Evolutionary conservation across 30 jellyfish, hydroid and myxozoan species (phyloP), one percentile per base, ranked within the genome.

Genomic region (Cassiopea andromeda): DNA sequence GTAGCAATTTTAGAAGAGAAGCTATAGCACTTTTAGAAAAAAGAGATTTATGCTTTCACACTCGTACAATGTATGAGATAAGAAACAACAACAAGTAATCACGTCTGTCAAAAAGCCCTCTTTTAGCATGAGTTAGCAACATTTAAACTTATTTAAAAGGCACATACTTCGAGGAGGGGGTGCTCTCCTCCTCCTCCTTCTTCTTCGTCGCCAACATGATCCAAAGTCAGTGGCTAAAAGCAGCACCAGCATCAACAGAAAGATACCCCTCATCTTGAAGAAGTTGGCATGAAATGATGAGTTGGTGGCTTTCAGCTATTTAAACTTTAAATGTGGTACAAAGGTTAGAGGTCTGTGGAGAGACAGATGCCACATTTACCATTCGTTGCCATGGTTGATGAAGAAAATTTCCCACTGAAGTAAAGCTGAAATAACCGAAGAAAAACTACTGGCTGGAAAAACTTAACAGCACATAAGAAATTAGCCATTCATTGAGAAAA

Each of bases 131-230:
- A 27, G 38, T 27, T 27, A 27, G 38, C 38, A 27, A 27, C 38
- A 27, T 27, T 27, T 27, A 27, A 27, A 27, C 38, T 27, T 27
- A 27, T 27, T 27, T 27, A 54, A 54, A 54, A 3, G 64, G 10
- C 12, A 64, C 19, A 5, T 64, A 64, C 73, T 17, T 14, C 73
- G 73, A 64, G 73, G 73, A 9, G 73, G 73, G 13, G 68, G 68
- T 14, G 68, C 13, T 64, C 38, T 5, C 15, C 43, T 13, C 6
- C 43, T 16, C 6, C 43, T 64, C 15, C 73, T 13, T 4, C 73
- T 7, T 14, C 73, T 64, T 64, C 73, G 15, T 7, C 73, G 73
- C 73, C 73, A 64, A 64, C 73, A 64, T 64, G 73, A 64, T 64
- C 73, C 73, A 64, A 4, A 2, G 15, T 64, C 15, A 27, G 15